These are phyloP conservation scores for Pachypeltis micranthus DNA, from an alignment of 1,140 invertebrate species.

Conservation along the genomic window DNA sequence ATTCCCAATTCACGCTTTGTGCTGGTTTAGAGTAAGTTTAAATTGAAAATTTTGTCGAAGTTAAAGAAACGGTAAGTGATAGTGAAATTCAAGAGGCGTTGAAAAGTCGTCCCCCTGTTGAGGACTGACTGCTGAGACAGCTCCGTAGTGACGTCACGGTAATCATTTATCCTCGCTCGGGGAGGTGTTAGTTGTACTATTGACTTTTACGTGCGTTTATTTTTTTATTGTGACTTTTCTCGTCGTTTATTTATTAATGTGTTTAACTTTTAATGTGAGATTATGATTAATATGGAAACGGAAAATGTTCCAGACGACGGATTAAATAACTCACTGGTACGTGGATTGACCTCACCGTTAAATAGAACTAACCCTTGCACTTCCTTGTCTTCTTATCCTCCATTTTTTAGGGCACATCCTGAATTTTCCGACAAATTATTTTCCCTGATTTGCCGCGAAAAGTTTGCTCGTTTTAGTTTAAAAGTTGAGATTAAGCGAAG, in stretches of 20 bases:
- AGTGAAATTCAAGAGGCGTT: too few species aligned
- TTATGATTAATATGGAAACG: slow-evolving; percentile 53
- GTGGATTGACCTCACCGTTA: too few species aligned
- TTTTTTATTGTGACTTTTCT: not conserved
- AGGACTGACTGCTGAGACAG: too few species aligned
- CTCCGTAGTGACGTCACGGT: not conserved
- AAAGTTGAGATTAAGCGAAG: too few species aligned
- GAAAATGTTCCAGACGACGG: slow-evolving; percentile 50
- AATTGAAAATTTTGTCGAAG: too few species aligned
- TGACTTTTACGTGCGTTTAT: not conserved
- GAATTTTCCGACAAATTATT: too few species aligned
- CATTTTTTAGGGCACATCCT: slow-evolving; percentile 1
- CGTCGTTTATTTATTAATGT: slow-evolving; percentile 9
- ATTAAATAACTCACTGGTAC: slow-evolving; percentile 45
- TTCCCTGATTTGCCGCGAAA: too few species aligned
- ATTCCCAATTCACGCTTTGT: too few species aligned
- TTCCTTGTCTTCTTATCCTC: slow-evolving; percentile 12
- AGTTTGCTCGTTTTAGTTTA: too few species aligned
- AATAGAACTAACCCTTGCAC: slow-evolving; percentile 18
- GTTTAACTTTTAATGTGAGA: slow-evolving; percentile 25
- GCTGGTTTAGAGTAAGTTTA: too few species aligned
- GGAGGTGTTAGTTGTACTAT: not conserved
- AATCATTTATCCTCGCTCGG: not conserved
- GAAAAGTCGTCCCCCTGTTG: too few species aligned
- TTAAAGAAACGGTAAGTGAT: too few species aligned